Percentiles rank a stretch among this genome's conserved stretches.
Conservation (phyloP, 2,113 vertebrate species). For the Pituophis catenifer region DNA sequence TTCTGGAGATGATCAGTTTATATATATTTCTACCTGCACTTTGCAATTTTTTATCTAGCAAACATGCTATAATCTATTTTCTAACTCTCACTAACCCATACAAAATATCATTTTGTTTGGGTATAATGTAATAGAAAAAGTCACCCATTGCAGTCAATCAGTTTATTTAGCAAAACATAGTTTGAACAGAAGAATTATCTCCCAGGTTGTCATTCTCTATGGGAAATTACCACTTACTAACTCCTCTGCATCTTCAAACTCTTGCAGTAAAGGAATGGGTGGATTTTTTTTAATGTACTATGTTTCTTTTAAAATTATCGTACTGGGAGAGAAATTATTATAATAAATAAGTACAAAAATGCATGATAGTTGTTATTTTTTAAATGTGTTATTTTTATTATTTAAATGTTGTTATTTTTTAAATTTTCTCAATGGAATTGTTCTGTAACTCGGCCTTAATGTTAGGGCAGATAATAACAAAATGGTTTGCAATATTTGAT, state of each 20-base stretch:
- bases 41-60: not conserved
- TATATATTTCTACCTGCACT: not conserved
- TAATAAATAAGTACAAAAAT: not conserved
- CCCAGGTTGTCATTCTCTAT: not conserved
- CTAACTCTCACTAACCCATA: not conserved
- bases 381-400: too few relatives aligned
- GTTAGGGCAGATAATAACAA: not conserved
- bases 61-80: not conserved
- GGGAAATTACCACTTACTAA: not conserved
- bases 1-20: not conserved
- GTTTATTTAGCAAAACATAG: not conserved
- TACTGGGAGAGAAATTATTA: not conserved
- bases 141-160: not conserved
- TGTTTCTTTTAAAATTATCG: not conserved
- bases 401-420: not conserved
- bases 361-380: not conserved
- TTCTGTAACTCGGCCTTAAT: not conserved
- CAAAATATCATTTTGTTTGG: not conserved
- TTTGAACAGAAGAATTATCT: not conserved
- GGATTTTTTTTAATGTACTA: not conserved
- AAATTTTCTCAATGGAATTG: not conserved
- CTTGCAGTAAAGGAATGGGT: not conserved
- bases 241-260: not conserved
- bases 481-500: not conserved
- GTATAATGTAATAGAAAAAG: not conserved